Evolutionary conservation across 1,140 invertebrate genomes (phyloP).

Genomic region (Drosophila quadrilineata): DNA sequence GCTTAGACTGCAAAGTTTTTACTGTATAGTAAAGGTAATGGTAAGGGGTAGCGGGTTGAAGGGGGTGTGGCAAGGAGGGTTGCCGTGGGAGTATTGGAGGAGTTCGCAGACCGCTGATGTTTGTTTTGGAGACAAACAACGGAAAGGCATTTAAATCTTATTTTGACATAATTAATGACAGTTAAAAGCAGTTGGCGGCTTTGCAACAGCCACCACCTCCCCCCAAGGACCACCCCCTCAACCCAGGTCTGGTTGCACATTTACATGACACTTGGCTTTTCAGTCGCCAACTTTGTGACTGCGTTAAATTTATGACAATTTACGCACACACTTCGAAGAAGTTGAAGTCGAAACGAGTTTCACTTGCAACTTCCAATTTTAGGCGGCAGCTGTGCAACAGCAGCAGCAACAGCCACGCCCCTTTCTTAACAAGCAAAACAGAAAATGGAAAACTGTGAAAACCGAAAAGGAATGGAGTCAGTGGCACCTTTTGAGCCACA

Average conservation of each 20-base stretch:
- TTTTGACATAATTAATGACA: conserved; percentile 80
- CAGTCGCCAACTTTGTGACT: conserved; percentile 35
- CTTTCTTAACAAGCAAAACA: conserved; percentile 74
- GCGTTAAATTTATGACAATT: conserved; percentile 78
- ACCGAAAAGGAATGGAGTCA: not conserved
- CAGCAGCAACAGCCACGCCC: conserved; percentile 56
- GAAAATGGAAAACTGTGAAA: conserved; percentile 26
- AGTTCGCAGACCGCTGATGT: conserved; percentile 48
- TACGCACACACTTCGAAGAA: conserved; percentile 59
- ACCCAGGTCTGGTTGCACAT: conserved; percentile 74
- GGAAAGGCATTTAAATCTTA: conserved; percentile 80
- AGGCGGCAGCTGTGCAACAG: conserved; percentile 37
- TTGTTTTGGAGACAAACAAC: conserved; percentile 74
- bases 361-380: conserved; percentile 43
- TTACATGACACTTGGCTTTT: conserved; percentile 66
- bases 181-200: conserved; percentile 78
- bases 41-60: not conserved
- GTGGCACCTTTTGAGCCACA: conserved; percentile 60
- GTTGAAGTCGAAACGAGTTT: conserved; percentile 61
- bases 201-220: conserved; percentile 35
- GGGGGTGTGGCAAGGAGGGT: conserved; percentile 1
- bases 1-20: conserved; percentile 62
- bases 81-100: too few species aligned
- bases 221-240: not conserved
- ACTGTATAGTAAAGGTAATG: not conserved